phyloP scores from a whole-genome alignment of 2,888 invertebrate genomes.

The Volucella inanis region DNA sequence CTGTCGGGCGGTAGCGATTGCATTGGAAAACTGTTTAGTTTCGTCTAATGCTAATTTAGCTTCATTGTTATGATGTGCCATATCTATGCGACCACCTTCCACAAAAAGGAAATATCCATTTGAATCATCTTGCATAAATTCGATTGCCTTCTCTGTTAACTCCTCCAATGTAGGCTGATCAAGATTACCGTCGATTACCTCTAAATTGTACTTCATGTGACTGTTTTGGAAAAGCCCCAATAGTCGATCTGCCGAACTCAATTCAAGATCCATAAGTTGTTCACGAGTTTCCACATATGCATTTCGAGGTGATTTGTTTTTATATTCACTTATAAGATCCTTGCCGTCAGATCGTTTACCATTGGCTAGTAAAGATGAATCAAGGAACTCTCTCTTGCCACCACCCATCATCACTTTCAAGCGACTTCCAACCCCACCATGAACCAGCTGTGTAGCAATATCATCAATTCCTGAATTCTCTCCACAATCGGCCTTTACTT shows the following conservation, averaged over 20 bases:
- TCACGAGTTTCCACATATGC: constrained; percentile 84
- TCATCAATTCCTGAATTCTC: constrained; percentile 85
- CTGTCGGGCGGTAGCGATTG: constrained; percentile 86
- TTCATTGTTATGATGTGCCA: constrained; percentile 80
- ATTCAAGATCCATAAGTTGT: constrained; percentile 83
- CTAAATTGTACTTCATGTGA: constrained; percentile 89
- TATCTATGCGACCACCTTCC: constrained; percentile 85
- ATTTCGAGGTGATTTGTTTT: constrained; percentile 82
- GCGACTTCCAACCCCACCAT: constrained; percentile 87
- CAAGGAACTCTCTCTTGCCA: constrained; percentile 87
- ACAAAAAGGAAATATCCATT: constrained; percentile 92
- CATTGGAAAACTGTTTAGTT: constrained; percentile 88
- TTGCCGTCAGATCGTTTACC: constrained; percentile 86
- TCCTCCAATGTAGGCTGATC: constrained; percentile 88
- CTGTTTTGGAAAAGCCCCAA: constrained; percentile 87
- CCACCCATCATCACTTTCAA: constrained; percentile 91
- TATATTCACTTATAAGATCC: constrained; percentile 88
- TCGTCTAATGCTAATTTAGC: constrained; percentile 81
- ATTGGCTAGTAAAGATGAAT: constrained; percentile 84
- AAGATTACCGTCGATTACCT: constrained; percentile 83
- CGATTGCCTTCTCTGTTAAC: constrained; percentile 91
- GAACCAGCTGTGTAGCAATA: constrained; percentile 89
- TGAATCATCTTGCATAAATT: constrained; percentile 86
- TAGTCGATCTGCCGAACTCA: constrained; percentile 84
- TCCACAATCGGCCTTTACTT: constrained; percentile 83